A percentile compares a stretch with the other conserved stretches of the same genome.
Evolutionary conservation across 2,888 invertebrate species (phyloP).

Genomic region (Anorthoa munda): DNA sequence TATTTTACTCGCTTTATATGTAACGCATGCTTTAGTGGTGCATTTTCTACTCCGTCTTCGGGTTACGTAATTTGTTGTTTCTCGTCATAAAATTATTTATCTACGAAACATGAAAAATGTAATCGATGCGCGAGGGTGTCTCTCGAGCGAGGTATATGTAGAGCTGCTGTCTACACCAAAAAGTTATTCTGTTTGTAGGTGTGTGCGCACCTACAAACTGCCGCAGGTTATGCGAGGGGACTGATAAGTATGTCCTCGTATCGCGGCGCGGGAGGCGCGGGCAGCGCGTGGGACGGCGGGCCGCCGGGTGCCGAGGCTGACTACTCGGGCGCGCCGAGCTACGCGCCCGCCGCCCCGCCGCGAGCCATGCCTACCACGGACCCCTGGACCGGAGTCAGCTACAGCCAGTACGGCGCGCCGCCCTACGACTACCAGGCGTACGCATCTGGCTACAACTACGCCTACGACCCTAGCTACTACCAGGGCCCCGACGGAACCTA

Average conservation of each 20-base stretch:
- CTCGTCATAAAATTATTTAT: conserved; percentile 83
- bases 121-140: conserved; percentile 78
- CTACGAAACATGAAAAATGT: conserved; percentile 79
- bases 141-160: conserved; percentile 80
- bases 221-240: conserved; percentile 90
- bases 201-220: conserved; percentile 91
- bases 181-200: conserved; percentile 94
- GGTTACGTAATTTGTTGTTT: conserved; percentile 90
- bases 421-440: conserved; percentile 84
- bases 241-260: conserved; percentile 88
- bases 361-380: conserved; percentile 81
- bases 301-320: conserved; percentile 90
- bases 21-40: conserved; percentile 77
- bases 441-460: conserved; percentile 77
- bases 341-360: conserved; percentile 73
- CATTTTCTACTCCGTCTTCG: conserved; percentile 75
- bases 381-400: conserved; percentile 88
- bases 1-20: conserved; percentile 71
- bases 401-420: conserved; percentile 82
- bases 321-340: conserved; percentile 82
- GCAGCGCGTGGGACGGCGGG: conserved; percentile 89
- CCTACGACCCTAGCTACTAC: conserved; percentile 82
- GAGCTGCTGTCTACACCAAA: conserved; percentile 92
- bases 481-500: conserved; percentile 75
- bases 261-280: conserved; percentile 85